phyloP scores from a whole-genome alignment of 2,113 vertebrate species.

The Phalacrocorax brasilianus region DNA sequence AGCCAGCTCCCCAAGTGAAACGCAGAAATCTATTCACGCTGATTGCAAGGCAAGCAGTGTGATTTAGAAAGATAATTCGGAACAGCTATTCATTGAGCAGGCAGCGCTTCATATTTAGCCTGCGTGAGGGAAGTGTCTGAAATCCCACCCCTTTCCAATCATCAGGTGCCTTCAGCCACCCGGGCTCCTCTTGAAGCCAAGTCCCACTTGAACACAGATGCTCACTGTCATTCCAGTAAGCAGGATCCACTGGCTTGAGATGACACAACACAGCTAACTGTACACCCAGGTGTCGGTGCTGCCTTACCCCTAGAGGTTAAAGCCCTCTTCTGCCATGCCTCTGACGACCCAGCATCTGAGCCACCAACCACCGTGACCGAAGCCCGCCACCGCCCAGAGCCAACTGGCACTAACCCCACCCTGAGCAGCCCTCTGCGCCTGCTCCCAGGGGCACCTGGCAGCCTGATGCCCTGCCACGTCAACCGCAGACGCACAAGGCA shows the following conservation, averaged over 20 bases:
- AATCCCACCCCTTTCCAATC: background rate
- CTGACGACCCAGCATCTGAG: background rate
- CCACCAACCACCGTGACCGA: accelerated
- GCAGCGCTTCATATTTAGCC: background rate
- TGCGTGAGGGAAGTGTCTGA: background rate
- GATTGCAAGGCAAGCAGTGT: background rate
- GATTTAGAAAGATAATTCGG: background rate
- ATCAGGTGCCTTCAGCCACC: background rate
- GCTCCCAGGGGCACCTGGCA: accelerated
- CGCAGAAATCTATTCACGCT: accelerated
- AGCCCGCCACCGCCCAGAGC: background rate
- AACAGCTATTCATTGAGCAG: background rate
- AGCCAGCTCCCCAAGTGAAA: background rate
- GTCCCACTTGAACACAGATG: background rate
- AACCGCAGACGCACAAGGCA: accelerated
- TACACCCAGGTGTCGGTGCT: accelerated
- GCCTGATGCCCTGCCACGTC: accelerated
- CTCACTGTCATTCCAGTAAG: accelerated
- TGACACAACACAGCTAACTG: background rate
- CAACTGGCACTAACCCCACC: too few species aligned
- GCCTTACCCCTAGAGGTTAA: background rate
- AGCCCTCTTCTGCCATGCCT: background rate
- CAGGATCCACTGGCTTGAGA: background rate
- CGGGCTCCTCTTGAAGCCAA: background rate
- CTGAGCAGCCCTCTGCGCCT: accelerated